Base-by-base conservation (phyloP, 2,113 vertebrate genomes). In the Furnarius figulus region DNA sequence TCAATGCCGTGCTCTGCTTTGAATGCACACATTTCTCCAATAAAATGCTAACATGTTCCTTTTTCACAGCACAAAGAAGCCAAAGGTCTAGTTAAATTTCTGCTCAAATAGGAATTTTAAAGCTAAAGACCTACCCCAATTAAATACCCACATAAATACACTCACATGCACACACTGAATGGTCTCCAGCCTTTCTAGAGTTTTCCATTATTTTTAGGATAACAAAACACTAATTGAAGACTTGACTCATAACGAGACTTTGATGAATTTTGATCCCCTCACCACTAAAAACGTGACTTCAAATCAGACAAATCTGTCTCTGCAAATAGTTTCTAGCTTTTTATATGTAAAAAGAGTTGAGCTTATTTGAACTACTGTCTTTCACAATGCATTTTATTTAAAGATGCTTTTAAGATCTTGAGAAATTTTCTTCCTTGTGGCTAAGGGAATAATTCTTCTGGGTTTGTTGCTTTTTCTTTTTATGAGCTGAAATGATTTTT, bases 11-110 rank as follows among this genome's bases (percentile, higher is more conserved):
- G 20, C 25, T 86, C 85, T 71, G 46, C 80, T 87, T 82, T 94
- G 33, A 90, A 63, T 76, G 58, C 68, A 61, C 83, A 61, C 0
- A 0, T 71, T 89, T 92, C 85, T 65, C 80, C 95, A 94, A 62
- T 66, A 81, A 94, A 92, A 65, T 59, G 65, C 22, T 87, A 81
- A 75, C 59, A 75, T 7, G 1, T 23, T 80, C 59, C 70, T 73
- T 90, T 77, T 78, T 78, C 65, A 78, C 49, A 89, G 90, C 61
- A 39, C 12, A 56, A 92, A 47, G 55, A 12, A 68, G 56, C 22
- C 68, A 85, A 85, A 93, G 83, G 83, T 89, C 92, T 87, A 59
- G 62, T 72, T 79, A 75, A 87, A 88, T 87, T 68, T 90, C 56
- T 42, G 12, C 49, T 84, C 40, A 81, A 78, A 75, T 4, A 72